Percentiles rank a stretch among this genome's conserved stretches.
phyloP scores from a whole-genome alignment of 2,888 invertebrate genomes.

The Dryadula phaetusa region DNA sequence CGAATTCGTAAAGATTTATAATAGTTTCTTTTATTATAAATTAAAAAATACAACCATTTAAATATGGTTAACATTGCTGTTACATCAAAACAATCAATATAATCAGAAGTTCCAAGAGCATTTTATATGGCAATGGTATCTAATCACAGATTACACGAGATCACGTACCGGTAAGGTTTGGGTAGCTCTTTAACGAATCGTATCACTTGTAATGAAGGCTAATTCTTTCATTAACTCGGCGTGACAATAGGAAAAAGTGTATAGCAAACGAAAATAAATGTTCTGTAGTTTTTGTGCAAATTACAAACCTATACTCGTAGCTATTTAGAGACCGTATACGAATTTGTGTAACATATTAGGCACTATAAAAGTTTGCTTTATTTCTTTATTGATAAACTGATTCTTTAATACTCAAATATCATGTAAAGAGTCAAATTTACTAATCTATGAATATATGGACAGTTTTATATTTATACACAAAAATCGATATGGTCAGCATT shows the following conservation, averaged over 20 bases:
- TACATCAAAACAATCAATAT: constrained; percentile 10
- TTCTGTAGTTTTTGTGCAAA: constrained; percentile 38
- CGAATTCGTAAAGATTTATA: not conserved
- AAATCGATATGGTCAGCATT: no score
- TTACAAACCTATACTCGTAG: constrained; percentile 19
- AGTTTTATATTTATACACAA: no score
- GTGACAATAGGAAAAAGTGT: constrained; percentile 81
- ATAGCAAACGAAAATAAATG: constrained; percentile 74
- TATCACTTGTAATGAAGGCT: constrained; percentile 83
- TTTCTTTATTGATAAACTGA: no score
- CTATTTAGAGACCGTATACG: not conserved
- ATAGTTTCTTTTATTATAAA: not conserved
- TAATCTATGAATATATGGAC: no score
- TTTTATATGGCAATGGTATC: constrained; percentile 57
- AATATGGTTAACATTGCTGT: not conserved
- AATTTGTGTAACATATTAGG: not conserved
- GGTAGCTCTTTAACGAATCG: constrained; percentile 83
- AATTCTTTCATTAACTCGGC: constrained; percentile 83
- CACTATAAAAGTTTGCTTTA: no score
- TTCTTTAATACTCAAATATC: no score
- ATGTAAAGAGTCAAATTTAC: no score
- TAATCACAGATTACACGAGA: constrained; percentile 70
- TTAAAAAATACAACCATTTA: not conserved
- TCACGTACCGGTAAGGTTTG: constrained; percentile 72
- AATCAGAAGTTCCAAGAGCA: constrained; percentile 14